Evolutionary conservation across 2,113 vertebrate species (phyloP).

Genomic region (Cichladusa arquata): DNA sequence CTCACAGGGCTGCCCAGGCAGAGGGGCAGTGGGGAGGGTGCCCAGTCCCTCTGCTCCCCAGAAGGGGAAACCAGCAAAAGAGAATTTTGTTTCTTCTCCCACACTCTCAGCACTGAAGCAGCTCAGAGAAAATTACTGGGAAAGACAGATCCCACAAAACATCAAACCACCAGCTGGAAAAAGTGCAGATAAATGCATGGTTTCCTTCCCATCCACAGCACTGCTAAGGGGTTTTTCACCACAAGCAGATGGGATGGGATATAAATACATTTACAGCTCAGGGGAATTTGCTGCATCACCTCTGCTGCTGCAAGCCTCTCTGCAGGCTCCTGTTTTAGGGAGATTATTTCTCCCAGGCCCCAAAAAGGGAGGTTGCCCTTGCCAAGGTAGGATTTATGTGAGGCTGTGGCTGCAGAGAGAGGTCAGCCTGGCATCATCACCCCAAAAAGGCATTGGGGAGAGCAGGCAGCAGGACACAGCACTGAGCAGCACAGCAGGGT

Average conservation of each 20-base stretch:
- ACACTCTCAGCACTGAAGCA: neutral
- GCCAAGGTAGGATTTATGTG: neutral
- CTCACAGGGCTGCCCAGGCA: neutral
- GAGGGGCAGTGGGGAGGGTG: too few relatives aligned
- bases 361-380: neutral
- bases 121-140: neutral
- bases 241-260: neutral
- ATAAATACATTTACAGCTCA: neutral
- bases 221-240: neutral
- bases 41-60: accelerated
- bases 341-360: neutral
- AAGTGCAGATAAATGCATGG: neutral
- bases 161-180: neutral
- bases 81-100: neutral
- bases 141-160: neutral
- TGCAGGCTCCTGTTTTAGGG: neutral
- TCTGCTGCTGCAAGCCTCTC: neutral
- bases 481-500: neutral
- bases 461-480: neutral
- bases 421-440: neutral
- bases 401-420: neutral
- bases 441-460: neutral
- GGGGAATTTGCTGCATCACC: constrained; percentile 13
- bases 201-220: neutral
- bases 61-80: neutral